Percentiles rank a stretch among this genome's conserved stretches.
Evolutionary conservation across 37 sponge, comb jelly and placozoan species (phyloP).

Genomic region (Petrosia ficiformis): DNA sequence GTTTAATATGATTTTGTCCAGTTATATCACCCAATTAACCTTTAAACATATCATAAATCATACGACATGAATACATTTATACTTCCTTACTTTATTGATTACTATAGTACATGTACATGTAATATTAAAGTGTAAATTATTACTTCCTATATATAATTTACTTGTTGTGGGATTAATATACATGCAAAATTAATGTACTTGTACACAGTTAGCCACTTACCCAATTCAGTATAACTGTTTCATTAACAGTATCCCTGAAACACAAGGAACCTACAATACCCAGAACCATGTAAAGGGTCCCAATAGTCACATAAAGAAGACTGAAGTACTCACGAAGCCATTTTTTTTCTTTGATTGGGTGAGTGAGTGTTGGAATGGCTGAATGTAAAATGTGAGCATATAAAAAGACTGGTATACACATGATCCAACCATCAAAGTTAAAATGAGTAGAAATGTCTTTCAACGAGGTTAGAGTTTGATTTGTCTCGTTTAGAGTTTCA

Average conservation of each 20-base stretch:
- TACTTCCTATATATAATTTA: too few species aligned
- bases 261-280: slow-evolving; percentile 74
- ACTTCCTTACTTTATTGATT: too few species aligned
- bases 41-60: too few species aligned
- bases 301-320: slow-evolving; percentile 20
- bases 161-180: too few species aligned
- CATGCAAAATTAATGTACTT: too few species aligned
- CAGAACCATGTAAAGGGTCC: slow-evolving; percentile 50
- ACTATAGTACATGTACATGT: too few species aligned
- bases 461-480: too few species aligned
- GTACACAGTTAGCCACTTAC: slow-evolving; percentile 45
- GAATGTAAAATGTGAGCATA: slow-evolving; percentile 83
- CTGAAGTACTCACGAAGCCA: slow-evolving; percentile 44
- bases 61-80: too few species aligned
- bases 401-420: slow-evolving; percentile 69
- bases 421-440: slow-evolving; percentile 58
- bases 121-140: too few species aligned
- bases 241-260: slow-evolving; percentile 53
- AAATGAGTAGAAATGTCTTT: slow-evolving; percentile 40
- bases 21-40: too few species aligned
- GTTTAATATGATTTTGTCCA: too few species aligned
- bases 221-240: slow-evolving; percentile 79
- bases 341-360: slow-evolving; percentile 65
- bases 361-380: slow-evolving; percentile 76
- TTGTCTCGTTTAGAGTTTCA: background rate